Evolutionary conservation across 2,888 invertebrate species (phyloP).

Genomic region (Molanna angustata): DNA sequence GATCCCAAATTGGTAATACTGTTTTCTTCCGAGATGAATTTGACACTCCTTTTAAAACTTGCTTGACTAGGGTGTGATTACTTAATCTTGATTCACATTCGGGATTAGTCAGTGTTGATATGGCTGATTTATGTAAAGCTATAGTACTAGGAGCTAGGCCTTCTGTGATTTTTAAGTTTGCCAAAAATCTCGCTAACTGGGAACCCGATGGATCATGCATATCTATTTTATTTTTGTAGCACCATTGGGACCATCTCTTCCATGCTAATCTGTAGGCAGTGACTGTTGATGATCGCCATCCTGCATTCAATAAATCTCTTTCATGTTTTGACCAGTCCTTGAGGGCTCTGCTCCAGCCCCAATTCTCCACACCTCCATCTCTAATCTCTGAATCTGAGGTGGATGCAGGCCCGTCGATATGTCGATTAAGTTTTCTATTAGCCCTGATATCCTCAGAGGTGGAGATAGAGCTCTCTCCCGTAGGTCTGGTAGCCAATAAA

Average conservation of each 20-base stretch:
- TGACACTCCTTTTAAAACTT: background rate
- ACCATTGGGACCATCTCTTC: background rate
- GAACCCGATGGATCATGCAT: background rate
- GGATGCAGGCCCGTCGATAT: constrained; percentile 21
- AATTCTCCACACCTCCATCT: constrained; percentile 36
- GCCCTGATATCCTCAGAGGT: constrained; percentile 10
- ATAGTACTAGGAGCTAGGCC: background rate
- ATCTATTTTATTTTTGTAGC: background rate
- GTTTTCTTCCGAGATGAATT: constrained; percentile 1
- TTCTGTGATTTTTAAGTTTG: background rate
- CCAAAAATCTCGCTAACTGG: background rate
- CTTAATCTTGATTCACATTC: background rate
- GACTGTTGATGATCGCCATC: constrained; percentile 1
- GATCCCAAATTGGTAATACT: background rate
- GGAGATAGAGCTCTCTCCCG: constrained; percentile 23
- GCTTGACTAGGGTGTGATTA: background rate
- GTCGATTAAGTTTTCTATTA: constrained; percentile 9
- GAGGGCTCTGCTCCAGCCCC: constrained; percentile 33
- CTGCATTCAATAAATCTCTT: background rate
- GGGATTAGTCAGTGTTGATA: background rate
- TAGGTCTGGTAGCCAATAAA: constrained; percentile 34
- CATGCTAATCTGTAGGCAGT: background rate
- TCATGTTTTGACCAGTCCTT: constrained; percentile 28
- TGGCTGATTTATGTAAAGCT: constrained; percentile 1
- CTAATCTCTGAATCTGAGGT: constrained; percentile 29